A percentile compares a stretch with the other conserved stretches of the same genome.
These are phyloP conservation scores for Tiliacea aurago DNA, from an alignment of 2,888 invertebrate genomes.

Conservation along the genomic window DNA sequence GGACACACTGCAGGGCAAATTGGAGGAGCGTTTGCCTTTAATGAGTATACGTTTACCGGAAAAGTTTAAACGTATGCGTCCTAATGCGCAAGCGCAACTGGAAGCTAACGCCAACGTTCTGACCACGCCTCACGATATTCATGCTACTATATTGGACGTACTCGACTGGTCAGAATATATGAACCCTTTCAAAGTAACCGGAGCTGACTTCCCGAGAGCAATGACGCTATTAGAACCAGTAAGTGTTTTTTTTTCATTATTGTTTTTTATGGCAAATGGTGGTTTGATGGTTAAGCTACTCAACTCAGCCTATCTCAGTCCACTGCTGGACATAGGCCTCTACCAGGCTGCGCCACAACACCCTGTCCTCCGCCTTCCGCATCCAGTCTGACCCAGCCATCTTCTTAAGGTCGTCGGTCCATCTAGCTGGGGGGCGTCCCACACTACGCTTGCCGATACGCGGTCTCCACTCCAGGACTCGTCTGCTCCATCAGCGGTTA, in stretches of 20 bases:
- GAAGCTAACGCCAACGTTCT: slow-evolving; percentile 92
- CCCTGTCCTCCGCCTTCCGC: too few species aligned
- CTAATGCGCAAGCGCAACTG: slow-evolving; percentile 91
- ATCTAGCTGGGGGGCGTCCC: too few species aligned
- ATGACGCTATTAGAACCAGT: slow-evolving; percentile 92
- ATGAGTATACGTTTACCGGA: slow-evolving; percentile 95
- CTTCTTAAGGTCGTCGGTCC: too few species aligned
- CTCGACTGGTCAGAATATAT: slow-evolving; percentile 86
- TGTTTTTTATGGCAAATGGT: not conserved
- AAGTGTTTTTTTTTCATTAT: slow-evolving; percentile 48
- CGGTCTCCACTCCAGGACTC: too few species aligned
- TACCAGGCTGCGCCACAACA: too few species aligned
- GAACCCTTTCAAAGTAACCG: slow-evolving; percentile 80
- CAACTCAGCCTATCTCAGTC: too few species aligned
- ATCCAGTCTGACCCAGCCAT: too few species aligned
- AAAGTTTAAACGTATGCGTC: slow-evolving; percentile 91
- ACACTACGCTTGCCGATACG: not conserved
- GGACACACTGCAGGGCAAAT: slow-evolving; percentile 96
- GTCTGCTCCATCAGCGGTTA: too few species aligned
- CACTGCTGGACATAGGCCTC: too few species aligned
- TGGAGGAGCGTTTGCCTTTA: slow-evolving; percentile 97
- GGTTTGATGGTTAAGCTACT: not conserved
- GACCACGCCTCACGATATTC: slow-evolving; percentile 97
- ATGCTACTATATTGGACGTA: slow-evolving; percentile 92
- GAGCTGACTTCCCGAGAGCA: slow-evolving; percentile 90